These are phyloP conservation scores for Coturnix japonica DNA, from an alignment of 2,113 vertebrate species.

Conservation along the genomic window DNA sequence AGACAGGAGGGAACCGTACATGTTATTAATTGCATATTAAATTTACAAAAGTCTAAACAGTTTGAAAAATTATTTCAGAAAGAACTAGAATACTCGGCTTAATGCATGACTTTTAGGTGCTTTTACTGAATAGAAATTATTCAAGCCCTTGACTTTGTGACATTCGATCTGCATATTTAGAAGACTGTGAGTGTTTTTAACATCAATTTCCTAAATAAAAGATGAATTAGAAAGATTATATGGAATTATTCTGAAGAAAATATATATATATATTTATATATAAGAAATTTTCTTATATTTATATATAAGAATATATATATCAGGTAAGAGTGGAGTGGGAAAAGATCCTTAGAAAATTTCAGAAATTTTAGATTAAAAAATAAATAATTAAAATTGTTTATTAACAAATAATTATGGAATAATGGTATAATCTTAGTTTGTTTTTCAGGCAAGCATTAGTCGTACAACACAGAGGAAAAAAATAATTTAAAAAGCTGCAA, in stretches of 20 bases:
- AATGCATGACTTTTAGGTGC: neutral
- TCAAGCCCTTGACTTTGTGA: neutral
- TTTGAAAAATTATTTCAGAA: neutral
- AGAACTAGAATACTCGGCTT: neutral
- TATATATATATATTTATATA: too few species aligned
- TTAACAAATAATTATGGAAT: slow-evolving; percentile 61
- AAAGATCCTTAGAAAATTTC: slow-evolving; percentile 25
- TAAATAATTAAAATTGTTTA: slow-evolving; percentile 30
- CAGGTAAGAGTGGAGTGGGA: slow-evolving; percentile 16
- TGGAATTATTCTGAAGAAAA: slow-evolving; percentile 15
- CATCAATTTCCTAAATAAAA: slow-evolving; percentile 57
- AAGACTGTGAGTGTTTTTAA: slow-evolving; percentile 54
- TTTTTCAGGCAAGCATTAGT: slow-evolving; percentile 60
- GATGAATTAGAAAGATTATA: slow-evolving; percentile 41
- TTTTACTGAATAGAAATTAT: slow-evolving; percentile 29
- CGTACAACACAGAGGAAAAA: slow-evolving; percentile 31
- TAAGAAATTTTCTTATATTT: too few species aligned
- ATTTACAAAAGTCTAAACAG: neutral
- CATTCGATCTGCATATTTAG: neutral
- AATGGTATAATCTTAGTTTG: slow-evolving; percentile 50
- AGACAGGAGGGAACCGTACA: neutral
- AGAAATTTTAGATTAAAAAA: slow-evolving; percentile 8
- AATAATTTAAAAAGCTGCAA: neutral
- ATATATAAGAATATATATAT: neutral
- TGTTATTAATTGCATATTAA: neutral